Evolutionary conservation across 2,797 vertebrate genomes (phyloP).

Genomic region (Cyprinodon diabolis): DNA sequence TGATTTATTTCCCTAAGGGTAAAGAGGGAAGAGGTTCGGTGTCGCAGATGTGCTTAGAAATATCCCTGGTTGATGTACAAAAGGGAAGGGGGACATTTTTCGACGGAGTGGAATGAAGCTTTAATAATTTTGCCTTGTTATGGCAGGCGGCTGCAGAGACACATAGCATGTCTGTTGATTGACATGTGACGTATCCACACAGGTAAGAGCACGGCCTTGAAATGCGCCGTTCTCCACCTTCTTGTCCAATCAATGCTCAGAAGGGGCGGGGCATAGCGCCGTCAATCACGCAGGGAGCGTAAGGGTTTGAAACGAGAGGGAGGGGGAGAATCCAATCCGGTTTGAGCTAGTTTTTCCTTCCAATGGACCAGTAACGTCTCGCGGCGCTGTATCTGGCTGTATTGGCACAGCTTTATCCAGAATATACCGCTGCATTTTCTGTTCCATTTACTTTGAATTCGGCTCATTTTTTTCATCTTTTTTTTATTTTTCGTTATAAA

Average conservation of each 20-base stretch:
- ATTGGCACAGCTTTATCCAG: constrained; percentile 75
- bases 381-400: constrained; percentile 76
- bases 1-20: background rate
- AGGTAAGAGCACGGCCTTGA: constrained; percentile 74
- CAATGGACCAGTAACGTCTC: constrained; percentile 85
- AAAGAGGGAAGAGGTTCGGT: background rate
- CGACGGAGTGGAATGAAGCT: background rate
- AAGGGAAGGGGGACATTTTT: rapidly evolving
- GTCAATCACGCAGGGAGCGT: constrained; percentile 70
- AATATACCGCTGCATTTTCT: constrained; percentile 72
- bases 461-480: constrained; percentile 34
- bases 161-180: constrained; percentile 71
- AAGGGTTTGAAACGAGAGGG: constrained; percentile 81
- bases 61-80: rapidly evolving
- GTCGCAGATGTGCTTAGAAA: background rate
- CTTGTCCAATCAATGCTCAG: constrained; percentile 73
- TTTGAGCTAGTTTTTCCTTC: constrained; percentile 89
- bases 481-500: constrained; percentile 22
- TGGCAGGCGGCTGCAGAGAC: constrained; percentile 62
- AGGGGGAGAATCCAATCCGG: constrained; percentile 88
- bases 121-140: constrained; percentile 45
- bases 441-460: constrained; percentile 35
- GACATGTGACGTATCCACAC: constrained; percentile 77
- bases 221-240: constrained; percentile 58
- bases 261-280: constrained; percentile 56